Evolutionary conservation across 2,113 vertebrate species (phyloP).

Genomic region (Phrynocephalus versicolor): DNA sequence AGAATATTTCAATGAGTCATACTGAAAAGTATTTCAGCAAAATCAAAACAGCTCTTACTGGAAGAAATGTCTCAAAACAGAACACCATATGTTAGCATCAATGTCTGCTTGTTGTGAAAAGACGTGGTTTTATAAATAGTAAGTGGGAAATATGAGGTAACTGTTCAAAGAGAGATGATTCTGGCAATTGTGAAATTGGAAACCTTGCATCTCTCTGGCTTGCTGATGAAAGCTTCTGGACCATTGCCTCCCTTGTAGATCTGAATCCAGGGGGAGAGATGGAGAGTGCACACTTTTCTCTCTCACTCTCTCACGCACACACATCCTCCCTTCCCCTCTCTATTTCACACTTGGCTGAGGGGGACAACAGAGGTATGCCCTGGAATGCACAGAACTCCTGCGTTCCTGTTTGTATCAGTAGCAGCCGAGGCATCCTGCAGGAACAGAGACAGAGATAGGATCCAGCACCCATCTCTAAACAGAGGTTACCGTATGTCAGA

Average conservation of each 20-base stretch:
- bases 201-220: background rate
- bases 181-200: too few relatives aligned
- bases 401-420: too few relatives aligned
- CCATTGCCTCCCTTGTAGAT: background rate
- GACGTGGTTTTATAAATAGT: background rate
- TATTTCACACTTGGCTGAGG: too few relatives aligned
- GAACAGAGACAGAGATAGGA: too few relatives aligned
- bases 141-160: background rate
- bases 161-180: too few relatives aligned
- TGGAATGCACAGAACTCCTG: too few relatives aligned
- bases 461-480: too few relatives aligned
- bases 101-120: background rate
- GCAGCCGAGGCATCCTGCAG: background rate
- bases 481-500: background rate
- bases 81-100: background rate
- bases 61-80: background rate
- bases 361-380: too few relatives aligned
- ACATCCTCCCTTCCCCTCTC: too few relatives aligned
- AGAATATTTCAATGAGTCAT: fast-evolving
- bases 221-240: background rate
- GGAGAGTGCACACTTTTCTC: background rate
- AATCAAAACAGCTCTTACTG: background rate
- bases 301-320: too few relatives aligned
- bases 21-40: background rate
- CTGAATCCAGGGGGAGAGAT: background rate